These are phyloP conservation scores for Cyphomyrus discorhynchus DNA, from an alignment of 2,113 vertebrate species.

Conservation along the genomic window DNA sequence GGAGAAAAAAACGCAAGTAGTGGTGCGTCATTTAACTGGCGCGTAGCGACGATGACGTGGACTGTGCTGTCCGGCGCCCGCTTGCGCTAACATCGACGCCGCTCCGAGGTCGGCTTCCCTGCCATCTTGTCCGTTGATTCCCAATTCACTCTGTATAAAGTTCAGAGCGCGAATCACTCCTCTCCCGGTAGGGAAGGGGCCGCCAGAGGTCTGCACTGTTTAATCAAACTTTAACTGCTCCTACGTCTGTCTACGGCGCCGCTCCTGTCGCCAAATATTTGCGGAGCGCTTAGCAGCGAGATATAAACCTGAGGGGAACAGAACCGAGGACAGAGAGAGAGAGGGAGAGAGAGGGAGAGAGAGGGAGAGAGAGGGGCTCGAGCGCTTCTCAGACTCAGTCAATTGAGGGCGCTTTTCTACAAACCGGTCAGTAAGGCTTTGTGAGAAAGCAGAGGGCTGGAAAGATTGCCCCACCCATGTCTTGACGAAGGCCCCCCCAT, in stretches of 20 bases:
- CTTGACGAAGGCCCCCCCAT: neutral
- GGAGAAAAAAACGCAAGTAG: neutral
- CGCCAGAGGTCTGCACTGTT: neutral
- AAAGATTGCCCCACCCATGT: neutral
- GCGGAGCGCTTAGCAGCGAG: neutral
- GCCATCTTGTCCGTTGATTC: neutral
- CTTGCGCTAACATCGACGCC: neutral
- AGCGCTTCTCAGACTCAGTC: neutral
- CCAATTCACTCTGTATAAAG: neutral
- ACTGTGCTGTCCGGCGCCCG: neutral
- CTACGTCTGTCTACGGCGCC: neutral
- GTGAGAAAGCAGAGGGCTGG: neutral
- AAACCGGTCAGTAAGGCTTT: neutral
- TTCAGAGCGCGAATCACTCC: neutral
- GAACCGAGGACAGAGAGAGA: neutral
- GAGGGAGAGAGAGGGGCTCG: neutral
- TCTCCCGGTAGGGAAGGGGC: neutral
- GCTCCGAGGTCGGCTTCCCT: neutral
- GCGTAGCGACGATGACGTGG: neutral
- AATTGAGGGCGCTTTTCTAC: neutral
- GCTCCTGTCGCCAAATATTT: neutral
- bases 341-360: neutral
- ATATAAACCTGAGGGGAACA: neutral
- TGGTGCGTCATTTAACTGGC: neutral
- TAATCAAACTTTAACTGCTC: slow-evolving; percentile 1